A percentile compares a stretch with the other conserved stretches of the same genome.
These are phyloP conservation scores for Oscheius sp. DNA, from an alignment of 2,888 invertebrate species.

Conservation along the genomic window DNA sequence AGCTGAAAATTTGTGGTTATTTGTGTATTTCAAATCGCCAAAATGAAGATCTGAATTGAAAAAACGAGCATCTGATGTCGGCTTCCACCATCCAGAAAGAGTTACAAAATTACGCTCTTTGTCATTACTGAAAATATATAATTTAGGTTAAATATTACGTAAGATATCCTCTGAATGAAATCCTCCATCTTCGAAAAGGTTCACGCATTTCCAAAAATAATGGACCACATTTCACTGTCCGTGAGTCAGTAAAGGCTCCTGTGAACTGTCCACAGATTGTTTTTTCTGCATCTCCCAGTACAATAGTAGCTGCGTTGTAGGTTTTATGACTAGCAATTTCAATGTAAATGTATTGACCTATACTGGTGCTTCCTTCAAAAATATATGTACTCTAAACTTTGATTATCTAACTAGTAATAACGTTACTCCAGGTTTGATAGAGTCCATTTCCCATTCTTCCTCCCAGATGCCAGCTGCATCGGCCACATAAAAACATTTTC, in stretches of 20 bases:
- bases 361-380: conserved; percentile 19
- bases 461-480: conserved; percentile 18
- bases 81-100: conserved; percentile 54
- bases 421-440: conserved; percentile 15
- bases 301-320: conserved; percentile 8
- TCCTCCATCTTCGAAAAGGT: conserved; percentile 56
- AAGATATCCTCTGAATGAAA: conserved; percentile 55
- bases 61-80: conserved; percentile 45
- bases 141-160: conserved; percentile 25
- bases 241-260: background rate
- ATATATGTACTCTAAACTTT: conserved; percentile 11
- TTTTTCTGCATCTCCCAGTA: background rate
- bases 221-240: conserved; percentile 41
- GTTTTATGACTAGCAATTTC: conserved; percentile 13
- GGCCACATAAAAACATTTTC: conserved; percentile 5
- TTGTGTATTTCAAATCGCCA: background rate
- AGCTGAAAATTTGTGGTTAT: conserved; percentile 13
- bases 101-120: conserved; percentile 33
- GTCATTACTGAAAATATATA: conserved; percentile 14
- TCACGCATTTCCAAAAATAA: conserved; percentile 50
- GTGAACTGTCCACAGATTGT: conserved; percentile 19
- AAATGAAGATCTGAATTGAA: conserved; percentile 39
- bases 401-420: too few species aligned
- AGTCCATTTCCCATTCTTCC: conserved; percentile 15
- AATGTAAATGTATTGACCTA: conserved; percentile 18